phyloP scores from a whole-genome alignment of 2,797 vertebrate genomes.

The Fistularia tabacaria region DNA sequence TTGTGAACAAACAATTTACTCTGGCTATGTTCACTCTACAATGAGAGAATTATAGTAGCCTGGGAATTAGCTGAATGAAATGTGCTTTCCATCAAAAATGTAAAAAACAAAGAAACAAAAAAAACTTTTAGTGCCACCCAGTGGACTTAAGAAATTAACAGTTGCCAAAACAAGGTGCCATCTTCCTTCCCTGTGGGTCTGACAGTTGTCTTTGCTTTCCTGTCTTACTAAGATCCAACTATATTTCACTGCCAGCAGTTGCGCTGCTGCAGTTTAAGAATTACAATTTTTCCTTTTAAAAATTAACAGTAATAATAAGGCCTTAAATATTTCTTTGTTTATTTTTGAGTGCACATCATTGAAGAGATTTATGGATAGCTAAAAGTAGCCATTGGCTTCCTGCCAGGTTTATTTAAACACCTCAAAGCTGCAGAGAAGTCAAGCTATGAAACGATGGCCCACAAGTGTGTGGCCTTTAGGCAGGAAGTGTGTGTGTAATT shows the following conservation, averaged over 20 bases:
- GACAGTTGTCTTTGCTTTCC: constrained; percentile 25
- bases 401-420: constrained; percentile 18
- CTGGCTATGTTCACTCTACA: constrained; percentile 44
- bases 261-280: not conserved
- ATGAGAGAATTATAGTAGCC: constrained; percentile 35
- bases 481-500: constrained; percentile 58
- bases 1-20: constrained; percentile 61
- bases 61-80: constrained; percentile 29
- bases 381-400: constrained; percentile 14
- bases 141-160: constrained; percentile 27
- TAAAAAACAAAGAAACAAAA: constrained; percentile 10
- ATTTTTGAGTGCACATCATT: constrained; percentile 45
- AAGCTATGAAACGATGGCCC: constrained; percentile 34
- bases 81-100: constrained; percentile 54
- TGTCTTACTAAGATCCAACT: not conserved
- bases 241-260: too few species aligned
- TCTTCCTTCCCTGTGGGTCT: constrained; percentile 24
- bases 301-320: constrained; percentile 63
- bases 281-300: constrained; percentile 23
- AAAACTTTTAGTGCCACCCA: constrained; percentile 50
- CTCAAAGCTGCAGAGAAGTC: constrained; percentile 17
- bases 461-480: constrained; percentile 36
- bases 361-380: constrained; percentile 15
- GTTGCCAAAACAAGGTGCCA: constrained; percentile 46
- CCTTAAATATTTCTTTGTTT: constrained; percentile 57